phyloP scores from a whole-genome alignment of 2,113 vertebrate species.

The Callipepla squamata region DNA sequence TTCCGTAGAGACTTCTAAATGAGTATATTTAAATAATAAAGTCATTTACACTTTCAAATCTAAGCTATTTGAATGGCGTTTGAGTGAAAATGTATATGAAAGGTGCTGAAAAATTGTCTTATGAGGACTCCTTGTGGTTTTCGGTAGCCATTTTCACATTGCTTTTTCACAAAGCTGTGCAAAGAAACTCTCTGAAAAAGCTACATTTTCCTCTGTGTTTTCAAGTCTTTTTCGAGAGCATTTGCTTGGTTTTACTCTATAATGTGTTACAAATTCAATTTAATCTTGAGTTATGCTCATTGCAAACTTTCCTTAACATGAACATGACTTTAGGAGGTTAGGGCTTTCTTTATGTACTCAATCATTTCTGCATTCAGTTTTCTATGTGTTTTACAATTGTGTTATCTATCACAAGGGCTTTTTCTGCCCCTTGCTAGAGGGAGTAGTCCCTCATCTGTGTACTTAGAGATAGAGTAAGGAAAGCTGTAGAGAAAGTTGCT shows the following conservation, averaged over 20 bases:
- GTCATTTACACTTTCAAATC: slow-evolving; percentile 22
- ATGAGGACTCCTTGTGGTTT: slow-evolving; percentile 67
- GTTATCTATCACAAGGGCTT: background rate
- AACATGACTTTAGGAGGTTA: background rate
- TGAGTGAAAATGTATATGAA: slow-evolving; percentile 1
- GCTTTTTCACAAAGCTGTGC: background rate
- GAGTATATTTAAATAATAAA: slow-evolving; percentile 9
- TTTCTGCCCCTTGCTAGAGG: background rate
- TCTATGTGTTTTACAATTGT: background rate
- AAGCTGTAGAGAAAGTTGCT: background rate
- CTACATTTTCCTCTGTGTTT: background rate
- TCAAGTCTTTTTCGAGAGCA: background rate
- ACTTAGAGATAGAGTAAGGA: background rate
- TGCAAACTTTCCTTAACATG: background rate
- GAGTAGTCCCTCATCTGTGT: background rate
- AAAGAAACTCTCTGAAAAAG: background rate
- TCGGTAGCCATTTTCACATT: slow-evolving; percentile 1
- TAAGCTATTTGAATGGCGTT: slow-evolving; percentile 1
- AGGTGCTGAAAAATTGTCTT: slow-evolving; percentile 43
- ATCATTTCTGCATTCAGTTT: background rate
- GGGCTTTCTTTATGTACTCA: background rate
- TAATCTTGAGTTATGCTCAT: background rate
- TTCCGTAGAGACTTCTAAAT: slow-evolving; percentile 34
- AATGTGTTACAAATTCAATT: background rate
- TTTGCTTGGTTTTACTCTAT: background rate